Evolutionary conservation across 1,140 invertebrate species (phyloP), one percentile per base, ranked within the genome.

Genomic region (Brachionus asplanchnoidis): DNA sequence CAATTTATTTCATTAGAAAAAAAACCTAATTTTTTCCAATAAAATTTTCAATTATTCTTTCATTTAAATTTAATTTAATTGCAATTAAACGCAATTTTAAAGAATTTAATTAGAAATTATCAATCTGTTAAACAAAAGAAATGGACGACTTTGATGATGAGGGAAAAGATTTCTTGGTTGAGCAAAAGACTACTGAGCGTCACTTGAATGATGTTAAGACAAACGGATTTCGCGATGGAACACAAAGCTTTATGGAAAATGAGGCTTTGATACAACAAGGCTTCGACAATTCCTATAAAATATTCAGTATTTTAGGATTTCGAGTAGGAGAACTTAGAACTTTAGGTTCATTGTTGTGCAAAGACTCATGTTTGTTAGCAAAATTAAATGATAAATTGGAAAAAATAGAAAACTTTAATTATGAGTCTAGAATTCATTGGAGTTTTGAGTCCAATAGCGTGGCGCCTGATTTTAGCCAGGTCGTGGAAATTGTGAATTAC

Each of bases 221-320:
- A 26, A 82, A 40, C 17, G 79, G 79, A 28, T 82, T 23, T 36
- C 79, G 79, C 14, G 79, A 82, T 44, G 79, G 53, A 23, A 44
- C 36, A 7, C 79, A 82, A 82, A 40, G 42, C 8, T 82, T 32
- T 17, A 82, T 82, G 28, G 79, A 82, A 68, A 68, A 82, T 68
- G 79, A 82, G 26, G 8, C 36, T 23, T 40, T 65, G 60, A 82
- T 82, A 11, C 79, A 82, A 44, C 14, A 26, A 23, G 53, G 79
- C 9, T 82, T 82, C 17, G 79, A 82, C 60, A 20, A 11, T 46
- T 60, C 79, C 2, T 82, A 82, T 20, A 82, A 68, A 65, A 42
- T 60, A 40, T 46, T 82, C 14, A 44, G 56, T 26, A 40, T 17
- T 36, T 26, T 82, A 68, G 79, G 50, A 44, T 82, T 82, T 46